phyloP scores from a whole-genome alignment of 2,888 invertebrate species.

The Tachina grossa region DNA sequence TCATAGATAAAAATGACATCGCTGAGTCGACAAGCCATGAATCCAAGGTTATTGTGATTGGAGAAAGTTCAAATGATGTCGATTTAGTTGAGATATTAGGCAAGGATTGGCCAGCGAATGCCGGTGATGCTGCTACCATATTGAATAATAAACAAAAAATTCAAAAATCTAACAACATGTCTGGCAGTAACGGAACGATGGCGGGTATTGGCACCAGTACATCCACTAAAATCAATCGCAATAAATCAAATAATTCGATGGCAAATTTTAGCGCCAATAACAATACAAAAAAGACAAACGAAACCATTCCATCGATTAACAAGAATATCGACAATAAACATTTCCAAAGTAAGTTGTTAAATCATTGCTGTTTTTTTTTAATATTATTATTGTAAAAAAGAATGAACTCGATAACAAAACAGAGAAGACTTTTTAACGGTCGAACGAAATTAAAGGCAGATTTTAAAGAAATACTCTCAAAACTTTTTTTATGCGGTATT shows the following conservation, averaged over 20 bases:
- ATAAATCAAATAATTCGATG: slow-evolving; percentile 86
- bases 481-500: too few relatives aligned
- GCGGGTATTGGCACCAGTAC: slow-evolving; percentile 73
- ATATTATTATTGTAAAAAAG: too few relatives aligned
- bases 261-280: slow-evolving; percentile 82
- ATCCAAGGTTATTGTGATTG: slow-evolving; percentile 77
- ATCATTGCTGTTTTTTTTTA: too few relatives aligned
- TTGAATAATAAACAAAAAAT: slow-evolving; percentile 77
- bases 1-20: slow-evolving; percentile 79
- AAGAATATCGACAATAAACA: slow-evolving; percentile 50
- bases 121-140: slow-evolving; percentile 79
- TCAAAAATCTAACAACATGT: slow-evolving; percentile 40
- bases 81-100: slow-evolving; percentile 80
- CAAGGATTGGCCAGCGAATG: slow-evolving; percentile 80
- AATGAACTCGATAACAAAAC: too few relatives aligned
- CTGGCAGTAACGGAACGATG: slow-evolving; percentile 59
- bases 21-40: slow-evolving; percentile 79
- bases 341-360: slow-evolving; percentile 61
- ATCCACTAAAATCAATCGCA: slow-evolving; percentile 81
- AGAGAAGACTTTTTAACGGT: too few relatives aligned
- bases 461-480: too few relatives aligned
- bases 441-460: too few relatives aligned
- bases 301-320: slow-evolving; percentile 19
- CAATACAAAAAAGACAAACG: slow-evolving; percentile 52
- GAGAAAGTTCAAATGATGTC: slow-evolving; percentile 76